Percentiles rank a stretch among this genome's conserved stretches.
Evolutionary conservation across 2,797 vertebrate genomes (phyloP).

Genomic region (Saxicola maurus): DNA sequence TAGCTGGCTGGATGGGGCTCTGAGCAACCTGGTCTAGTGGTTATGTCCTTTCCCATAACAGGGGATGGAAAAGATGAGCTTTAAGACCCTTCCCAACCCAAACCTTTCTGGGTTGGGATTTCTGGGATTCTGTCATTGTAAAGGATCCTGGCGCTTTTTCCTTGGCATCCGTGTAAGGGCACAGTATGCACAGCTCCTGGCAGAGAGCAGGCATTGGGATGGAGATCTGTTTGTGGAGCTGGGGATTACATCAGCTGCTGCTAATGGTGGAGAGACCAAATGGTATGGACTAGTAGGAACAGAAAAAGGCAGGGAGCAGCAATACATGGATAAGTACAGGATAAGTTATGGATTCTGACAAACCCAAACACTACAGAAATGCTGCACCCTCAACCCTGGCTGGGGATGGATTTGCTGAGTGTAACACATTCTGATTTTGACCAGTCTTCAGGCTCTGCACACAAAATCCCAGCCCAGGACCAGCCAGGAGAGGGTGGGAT

Average conservation of each 20-base stretch:
- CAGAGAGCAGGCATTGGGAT: background rate
- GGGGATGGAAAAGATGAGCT: background rate
- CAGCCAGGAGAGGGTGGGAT: background rate
- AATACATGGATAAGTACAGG: accelerated
- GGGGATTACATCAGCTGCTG: background rate
- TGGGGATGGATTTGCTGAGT: background rate
- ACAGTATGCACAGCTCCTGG: background rate
- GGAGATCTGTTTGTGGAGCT: background rate
- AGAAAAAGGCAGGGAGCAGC: background rate
- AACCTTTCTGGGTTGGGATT: background rate
- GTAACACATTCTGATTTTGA: background rate
- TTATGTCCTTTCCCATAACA: background rate
- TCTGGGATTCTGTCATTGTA: background rate
- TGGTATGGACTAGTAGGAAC: background rate
- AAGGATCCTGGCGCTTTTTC: accelerated
- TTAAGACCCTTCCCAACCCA: background rate
- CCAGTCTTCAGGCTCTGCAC: accelerated
- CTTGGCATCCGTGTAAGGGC: background rate
- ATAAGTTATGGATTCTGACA: background rate
- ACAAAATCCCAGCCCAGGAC: background rate
- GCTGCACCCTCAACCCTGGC: accelerated
- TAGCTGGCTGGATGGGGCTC: background rate
- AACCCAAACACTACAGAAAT: background rate
- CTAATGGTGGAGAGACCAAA: background rate
- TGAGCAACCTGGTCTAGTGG: background rate